phyloP scores from a whole-genome alignment of 2,113 vertebrate genomes.

The Atrichornis clamosus region DNA sequence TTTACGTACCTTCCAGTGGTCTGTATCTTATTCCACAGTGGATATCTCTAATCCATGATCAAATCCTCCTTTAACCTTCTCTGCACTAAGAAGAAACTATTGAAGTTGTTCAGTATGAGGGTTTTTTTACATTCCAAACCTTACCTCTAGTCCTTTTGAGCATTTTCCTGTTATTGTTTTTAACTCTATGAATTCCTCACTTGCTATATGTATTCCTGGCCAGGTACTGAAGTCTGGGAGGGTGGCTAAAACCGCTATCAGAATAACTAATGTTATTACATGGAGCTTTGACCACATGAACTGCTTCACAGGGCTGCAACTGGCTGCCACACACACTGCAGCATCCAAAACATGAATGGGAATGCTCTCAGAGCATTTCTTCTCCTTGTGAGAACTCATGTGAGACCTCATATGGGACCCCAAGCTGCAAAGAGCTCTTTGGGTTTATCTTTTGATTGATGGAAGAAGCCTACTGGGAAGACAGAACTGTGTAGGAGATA shows the following conservation, averaged over 20 bases:
- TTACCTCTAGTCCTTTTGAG: background rate
- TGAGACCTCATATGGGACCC: background rate
- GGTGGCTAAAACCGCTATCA: background rate
- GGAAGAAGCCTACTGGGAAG: background rate
- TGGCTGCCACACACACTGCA: rapidly evolving
- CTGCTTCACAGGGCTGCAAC: background rate
- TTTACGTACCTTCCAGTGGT: background rate
- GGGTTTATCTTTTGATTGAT: background rate
- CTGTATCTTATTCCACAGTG: background rate
- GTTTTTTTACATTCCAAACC: background rate
- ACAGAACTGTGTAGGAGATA: background rate
- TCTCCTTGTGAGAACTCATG: background rate
- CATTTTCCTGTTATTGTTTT: background rate
- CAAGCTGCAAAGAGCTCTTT: background rate
- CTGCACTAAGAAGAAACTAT: background rate
- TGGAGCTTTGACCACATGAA: background rate
- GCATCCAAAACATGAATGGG: background rate
- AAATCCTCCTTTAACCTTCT: background rate
- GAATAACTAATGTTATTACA: background rate
- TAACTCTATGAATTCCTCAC: background rate
- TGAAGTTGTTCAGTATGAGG: background rate
- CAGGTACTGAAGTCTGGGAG: background rate
- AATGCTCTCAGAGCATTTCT: background rate
- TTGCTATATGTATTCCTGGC: background rate
- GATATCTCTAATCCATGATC: background rate